Conservation (phyloP, 2,888 invertebrate genomes). For the Nephrotoma appendiculata region DNA sequence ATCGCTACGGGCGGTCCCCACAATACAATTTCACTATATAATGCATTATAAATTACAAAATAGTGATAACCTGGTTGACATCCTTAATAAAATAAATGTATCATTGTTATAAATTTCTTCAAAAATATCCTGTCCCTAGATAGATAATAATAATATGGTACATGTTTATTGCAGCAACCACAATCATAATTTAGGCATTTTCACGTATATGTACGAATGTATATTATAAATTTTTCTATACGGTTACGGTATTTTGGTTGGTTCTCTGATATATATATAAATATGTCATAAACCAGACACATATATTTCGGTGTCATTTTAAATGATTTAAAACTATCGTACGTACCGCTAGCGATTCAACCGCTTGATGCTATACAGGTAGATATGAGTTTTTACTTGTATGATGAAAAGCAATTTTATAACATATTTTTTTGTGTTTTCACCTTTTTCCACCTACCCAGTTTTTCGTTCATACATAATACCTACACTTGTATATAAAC, state of each 20-base stretch:
- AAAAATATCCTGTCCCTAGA: background rate
- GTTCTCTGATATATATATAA: background rate
- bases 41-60: background rate
- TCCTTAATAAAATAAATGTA: background rate
- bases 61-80: background rate
- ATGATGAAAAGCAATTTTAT: background rate
- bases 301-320: background rate
- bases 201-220: background rate
- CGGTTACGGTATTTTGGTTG: background rate
- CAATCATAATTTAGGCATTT: background rate
- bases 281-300: background rate
- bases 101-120: background rate
- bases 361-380: background rate
- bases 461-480: too few relatives aligned
- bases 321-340: background rate
- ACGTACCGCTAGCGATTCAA: background rate
- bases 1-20: too few relatives aligned
- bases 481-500: too few relatives aligned
- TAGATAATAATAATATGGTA: background rate
- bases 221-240: background rate
- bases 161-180: background rate
- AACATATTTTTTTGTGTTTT: background rate
- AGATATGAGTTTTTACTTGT: background rate
- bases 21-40: too few relatives aligned
- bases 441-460: background rate